Evolutionary conservation across 2,113 vertebrate genomes (phyloP).

Genomic region (Urocitellus parryii): DNA sequence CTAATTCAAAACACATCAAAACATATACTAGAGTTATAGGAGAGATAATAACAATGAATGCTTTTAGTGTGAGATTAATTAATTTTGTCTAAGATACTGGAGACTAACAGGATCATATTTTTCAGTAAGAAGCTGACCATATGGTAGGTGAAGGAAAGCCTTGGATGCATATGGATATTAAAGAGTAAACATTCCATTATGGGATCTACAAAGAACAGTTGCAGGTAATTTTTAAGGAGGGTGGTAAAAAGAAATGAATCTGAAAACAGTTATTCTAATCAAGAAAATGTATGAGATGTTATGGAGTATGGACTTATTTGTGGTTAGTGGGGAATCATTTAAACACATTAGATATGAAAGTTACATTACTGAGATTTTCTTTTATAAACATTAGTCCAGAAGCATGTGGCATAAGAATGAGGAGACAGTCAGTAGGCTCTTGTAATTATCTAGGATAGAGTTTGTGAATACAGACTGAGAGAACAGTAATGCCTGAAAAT

Average conservation of each 20-base stretch:
- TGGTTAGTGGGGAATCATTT: not conserved
- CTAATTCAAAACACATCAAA: not conserved
- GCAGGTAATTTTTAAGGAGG: too few species aligned
- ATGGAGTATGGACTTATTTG: not conserved
- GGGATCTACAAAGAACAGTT: too few species aligned
- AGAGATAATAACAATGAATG: not conserved
- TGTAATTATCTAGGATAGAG: not conserved
- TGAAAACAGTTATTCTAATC: too few species aligned
- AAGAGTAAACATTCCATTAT: too few species aligned
- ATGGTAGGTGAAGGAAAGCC: too few species aligned
- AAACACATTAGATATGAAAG: not conserved
- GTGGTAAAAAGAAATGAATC: too few species aligned
- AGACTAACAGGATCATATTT: not conserved
- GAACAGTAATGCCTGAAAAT: too few species aligned
- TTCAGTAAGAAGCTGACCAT: too few species aligned
- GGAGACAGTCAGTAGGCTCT: not conserved
- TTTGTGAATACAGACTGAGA: not conserved
- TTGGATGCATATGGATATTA: too few species aligned
- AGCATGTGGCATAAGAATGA: not conserved
- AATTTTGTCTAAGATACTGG: not conserved
- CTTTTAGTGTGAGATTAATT: conserved; percentile 18
- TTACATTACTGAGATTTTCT: not conserved
- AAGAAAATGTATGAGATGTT: too few species aligned
- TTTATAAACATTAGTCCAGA: not conserved
- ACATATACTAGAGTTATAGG: not conserved